phyloP scores from a whole-genome alignment of 1,140 invertebrate species.

The Polypedilum pembai region DNA sequence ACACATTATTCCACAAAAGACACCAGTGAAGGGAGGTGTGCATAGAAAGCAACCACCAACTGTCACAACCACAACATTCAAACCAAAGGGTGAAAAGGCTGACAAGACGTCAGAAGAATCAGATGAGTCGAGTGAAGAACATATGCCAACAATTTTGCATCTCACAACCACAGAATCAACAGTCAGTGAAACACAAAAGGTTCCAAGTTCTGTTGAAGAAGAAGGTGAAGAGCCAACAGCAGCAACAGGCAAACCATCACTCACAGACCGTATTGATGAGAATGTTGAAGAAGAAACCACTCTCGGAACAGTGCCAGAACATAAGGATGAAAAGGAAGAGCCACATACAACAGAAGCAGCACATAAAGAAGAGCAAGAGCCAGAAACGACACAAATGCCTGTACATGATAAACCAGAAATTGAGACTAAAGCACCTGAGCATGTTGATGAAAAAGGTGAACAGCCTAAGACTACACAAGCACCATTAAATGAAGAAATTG shows the following conservation, averaged over 20 bases:
- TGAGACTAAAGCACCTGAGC: slow-evolving; percentile 28
- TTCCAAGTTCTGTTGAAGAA: neutral
- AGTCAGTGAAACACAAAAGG: neutral
- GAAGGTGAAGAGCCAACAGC: neutral
- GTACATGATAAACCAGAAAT: slow-evolving; percentile 30
- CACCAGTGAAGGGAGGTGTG: slow-evolving; percentile 8
- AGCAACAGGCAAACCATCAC: slow-evolving; percentile 32
- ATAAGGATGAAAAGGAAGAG: slow-evolving; percentile 29
- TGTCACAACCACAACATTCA: neutral
- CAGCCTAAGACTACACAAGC: slow-evolving; percentile 32
- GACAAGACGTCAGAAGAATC: slow-evolving; percentile 29
- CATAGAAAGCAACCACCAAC: neutral
- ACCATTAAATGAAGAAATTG: slow-evolving; percentile 32
- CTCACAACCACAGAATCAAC: slow-evolving; percentile 26
- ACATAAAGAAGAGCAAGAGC: slow-evolving; percentile 30
- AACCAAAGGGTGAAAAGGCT: slow-evolving; percentile 21
- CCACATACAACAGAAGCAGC: slow-evolving; percentile 23
- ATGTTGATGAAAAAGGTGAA: slow-evolving; percentile 31
- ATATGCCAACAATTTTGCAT: slow-evolving; percentile 28
- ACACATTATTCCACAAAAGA: slow-evolving; percentile 29
- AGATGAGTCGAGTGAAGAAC: slow-evolving; percentile 32
- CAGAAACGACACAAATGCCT: neutral
- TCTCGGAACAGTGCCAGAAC: slow-evolving; percentile 28
- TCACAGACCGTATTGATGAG: neutral
- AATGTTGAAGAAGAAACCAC: slow-evolving; percentile 30